Conservation (phyloP, 2,888 invertebrate species). For the Tachina grossa region DNA sequence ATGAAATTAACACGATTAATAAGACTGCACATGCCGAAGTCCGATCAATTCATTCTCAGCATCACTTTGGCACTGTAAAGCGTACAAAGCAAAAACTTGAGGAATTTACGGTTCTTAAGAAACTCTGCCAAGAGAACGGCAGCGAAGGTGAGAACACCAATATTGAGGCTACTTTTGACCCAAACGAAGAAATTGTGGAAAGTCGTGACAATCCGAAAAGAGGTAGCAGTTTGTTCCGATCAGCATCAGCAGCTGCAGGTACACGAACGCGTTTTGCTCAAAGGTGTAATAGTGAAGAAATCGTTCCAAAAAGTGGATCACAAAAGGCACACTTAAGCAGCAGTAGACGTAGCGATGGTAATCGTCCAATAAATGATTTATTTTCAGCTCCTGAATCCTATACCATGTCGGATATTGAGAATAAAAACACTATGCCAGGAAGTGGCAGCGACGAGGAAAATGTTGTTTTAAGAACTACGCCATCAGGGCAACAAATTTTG, state of each 20-base stretch:
- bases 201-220: conserved; percentile 68
- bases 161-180: conserved; percentile 66
- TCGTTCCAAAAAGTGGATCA: conserved; percentile 74
- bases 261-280: conserved; percentile 79
- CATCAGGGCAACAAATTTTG: conserved; percentile 72
- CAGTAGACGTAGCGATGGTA: conserved; percentile 72
- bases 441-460: conserved; percentile 74
- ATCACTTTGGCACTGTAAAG: conserved; percentile 86
- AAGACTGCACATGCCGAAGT: conserved; percentile 73
- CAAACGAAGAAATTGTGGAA: conserved; percentile 32
- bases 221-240: conserved; percentile 78
- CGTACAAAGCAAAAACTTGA: conserved; percentile 88
- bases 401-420: conserved; percentile 79
- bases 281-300: conserved; percentile 82
- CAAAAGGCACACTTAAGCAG: conserved; percentile 29
- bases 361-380: conserved; percentile 72
- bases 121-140: conserved; percentile 80
- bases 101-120: conserved; percentile 82
- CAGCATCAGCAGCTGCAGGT: conserved; percentile 78
- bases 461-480: conserved; percentile 74
- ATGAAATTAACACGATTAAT: conserved; percentile 79
- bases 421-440: conserved; percentile 72
- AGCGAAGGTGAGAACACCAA: conserved; percentile 59
- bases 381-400: conserved; percentile 85
- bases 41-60: conserved; percentile 58